Base-by-base conservation (phyloP, 2,888 invertebrate genomes). In the Ormyrus pomaceus region DNA sequence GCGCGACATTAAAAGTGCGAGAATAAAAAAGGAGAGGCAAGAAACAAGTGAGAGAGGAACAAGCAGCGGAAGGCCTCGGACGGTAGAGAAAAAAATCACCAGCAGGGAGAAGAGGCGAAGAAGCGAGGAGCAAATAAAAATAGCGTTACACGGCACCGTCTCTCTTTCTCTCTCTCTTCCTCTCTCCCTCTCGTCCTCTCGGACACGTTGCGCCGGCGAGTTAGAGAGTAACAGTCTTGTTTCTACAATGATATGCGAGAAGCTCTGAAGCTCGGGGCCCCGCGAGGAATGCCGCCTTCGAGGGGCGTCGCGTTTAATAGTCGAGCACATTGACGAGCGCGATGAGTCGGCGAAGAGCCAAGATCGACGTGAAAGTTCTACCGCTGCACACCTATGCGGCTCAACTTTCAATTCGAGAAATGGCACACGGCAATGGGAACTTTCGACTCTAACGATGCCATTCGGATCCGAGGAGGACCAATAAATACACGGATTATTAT, bases 201-300 rank as follows among this genome's bases (percentile, higher is more conserved):
- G 55, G 55, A 10, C 11, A 10, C 10, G 46, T 46, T 59, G 59
- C 51, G 46, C 45, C 51, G 34, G 78, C 53, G 68, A 74, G 64
- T 58, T 56, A 69, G 81, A 75, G 75, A 72, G 66, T 68, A 78
- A 79, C 81, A 79, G 80, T 77, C 82, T 80, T 80, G 80, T 82
- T 82, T 79, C 78, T 72, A 80, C 78, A 81, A 82, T 81, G 82
- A 82, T 81, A 82, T 81, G 82, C 80, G 78, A 78, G 78, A 76
- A 81, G 73, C 66, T 71, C 45, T 11, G 10, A 9, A n/a, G 69
- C 64, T 11, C 48, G 45, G 53, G 13, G 69, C 9, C 19, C 56
- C 71, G 53, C 19, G 73, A 75, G 73, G 77, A 79, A 79, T 79
- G 79, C 34, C 1, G 34, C 79, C 72, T 71, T 69, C 65, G 55